Evolutionary conservation across 2,797 vertebrate species (phyloP).

Genomic region (Oreonectes daqikongensis): DNA sequence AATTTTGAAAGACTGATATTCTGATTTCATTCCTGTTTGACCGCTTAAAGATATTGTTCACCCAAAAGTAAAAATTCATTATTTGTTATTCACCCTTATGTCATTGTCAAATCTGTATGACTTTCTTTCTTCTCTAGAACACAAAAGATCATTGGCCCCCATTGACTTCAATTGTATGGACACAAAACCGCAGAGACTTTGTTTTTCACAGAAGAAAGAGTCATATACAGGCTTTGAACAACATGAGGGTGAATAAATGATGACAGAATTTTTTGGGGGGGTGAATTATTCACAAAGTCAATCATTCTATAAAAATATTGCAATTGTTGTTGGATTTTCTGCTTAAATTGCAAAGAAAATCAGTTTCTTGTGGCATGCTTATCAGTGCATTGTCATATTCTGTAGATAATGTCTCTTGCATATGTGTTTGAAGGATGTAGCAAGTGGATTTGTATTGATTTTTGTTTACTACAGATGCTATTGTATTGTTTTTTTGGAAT

Average conservation of each 20-base stretch:
- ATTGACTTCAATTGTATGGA: too few relatives aligned
- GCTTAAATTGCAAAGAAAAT: slow-evolving; percentile 2
- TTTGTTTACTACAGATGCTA: background rate
- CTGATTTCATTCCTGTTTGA: background rate
- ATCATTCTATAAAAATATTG: background rate
- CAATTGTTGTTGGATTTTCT: slow-evolving; percentile 12
- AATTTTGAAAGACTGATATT: background rate
- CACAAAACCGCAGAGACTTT: too few relatives aligned
- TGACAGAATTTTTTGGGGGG: too few relatives aligned
- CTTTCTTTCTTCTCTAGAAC: too few relatives aligned
- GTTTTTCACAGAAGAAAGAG: too few relatives aligned
- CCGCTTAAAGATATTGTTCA: background rate
- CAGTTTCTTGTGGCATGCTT: background rate
- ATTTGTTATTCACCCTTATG: too few relatives aligned
- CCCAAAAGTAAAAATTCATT: too few relatives aligned
- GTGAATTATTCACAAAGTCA: too few relatives aligned
- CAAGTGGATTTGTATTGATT: slow-evolving; percentile 16
- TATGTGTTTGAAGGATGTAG: slow-evolving; percentile 9
- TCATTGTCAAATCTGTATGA: too few relatives aligned
- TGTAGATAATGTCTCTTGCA: slow-evolving; percentile 11
- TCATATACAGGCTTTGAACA: too few relatives aligned
- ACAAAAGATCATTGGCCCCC: too few relatives aligned
- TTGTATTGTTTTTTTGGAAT: slow-evolving; percentile 13
- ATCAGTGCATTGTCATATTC: slow-evolving; percentile 1
- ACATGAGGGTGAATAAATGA: too few relatives aligned